Base-by-base conservation (phyloP, 2,888 invertebrate species). In the Zelleria hepariella region DNA sequence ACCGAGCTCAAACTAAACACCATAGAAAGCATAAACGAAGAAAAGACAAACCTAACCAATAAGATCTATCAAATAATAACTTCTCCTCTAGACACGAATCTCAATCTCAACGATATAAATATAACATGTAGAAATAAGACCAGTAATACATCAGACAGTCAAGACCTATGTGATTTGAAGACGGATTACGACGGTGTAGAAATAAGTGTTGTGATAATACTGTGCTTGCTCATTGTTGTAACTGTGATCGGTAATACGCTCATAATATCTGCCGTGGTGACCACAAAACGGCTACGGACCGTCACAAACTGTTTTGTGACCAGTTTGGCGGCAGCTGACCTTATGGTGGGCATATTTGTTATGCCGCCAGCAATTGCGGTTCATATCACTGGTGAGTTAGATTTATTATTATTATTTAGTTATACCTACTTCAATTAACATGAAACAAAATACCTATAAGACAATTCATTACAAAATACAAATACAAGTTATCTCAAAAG, bases 301-400 rank as follows among this genome's bases (percentile, higher is more conserved):
- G 96, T 98, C 32, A 98, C 98, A 57, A 98, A 98, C 77, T 96
- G 97, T 75, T 97, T 98, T 82, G 97, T 98, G 64, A 96, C 97
- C 73, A 98, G 97, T 58, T 86, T 98, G 75, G 98, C 98, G 0
- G 94, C 94, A 0, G 98, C 98, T 54, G 98, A 98, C 89, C 91
- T 98, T 78, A 80, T 97, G 65, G 97, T 98, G 3, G 98, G 98
- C 0, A 92, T 97, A 32, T 95, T 96, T 71, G 98, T 98, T 0
- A 95, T 98, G 94, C 98, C 98, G 2, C 97, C 97, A 55, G 97
- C 97, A n/a, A 96, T 97, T 48, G 94, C 95, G 61, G 92, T 95
- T 61, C 94, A 96, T 82, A 91, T 97, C 59, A 93, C 93, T 83
- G 96, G 96, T 91, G 83, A 93, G 93, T 77, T 0, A 7, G 32